Evolutionary conservation across 2,888 invertebrate species (phyloP).

Genomic region (Axea sp.): DNA sequence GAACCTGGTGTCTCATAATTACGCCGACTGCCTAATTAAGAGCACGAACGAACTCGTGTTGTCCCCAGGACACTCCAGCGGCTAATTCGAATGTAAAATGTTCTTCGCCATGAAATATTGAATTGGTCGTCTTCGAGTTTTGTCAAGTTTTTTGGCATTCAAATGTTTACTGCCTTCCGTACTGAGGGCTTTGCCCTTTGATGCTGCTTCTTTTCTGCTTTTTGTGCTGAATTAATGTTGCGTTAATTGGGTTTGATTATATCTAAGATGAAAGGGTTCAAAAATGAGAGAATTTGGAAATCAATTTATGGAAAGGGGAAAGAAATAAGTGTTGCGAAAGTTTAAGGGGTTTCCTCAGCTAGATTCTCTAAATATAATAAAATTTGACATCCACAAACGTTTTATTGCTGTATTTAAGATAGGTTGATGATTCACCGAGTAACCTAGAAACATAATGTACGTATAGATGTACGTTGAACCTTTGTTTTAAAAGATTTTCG

Average conservation of each 20-base stretch:
- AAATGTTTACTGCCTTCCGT: constrained; percentile 40
- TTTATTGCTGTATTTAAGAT: constrained; percentile 44
- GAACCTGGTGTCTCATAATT: constrained; percentile 47
- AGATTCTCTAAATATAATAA: constrained; percentile 5
- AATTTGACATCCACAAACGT: constrained; percentile 26
- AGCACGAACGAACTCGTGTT: constrained; percentile 49
- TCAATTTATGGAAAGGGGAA: no score
- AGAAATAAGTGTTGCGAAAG: no score
- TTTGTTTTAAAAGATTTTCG: no score
- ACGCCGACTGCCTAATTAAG: constrained; percentile 50
- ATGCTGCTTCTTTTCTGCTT: constrained; percentile 12
- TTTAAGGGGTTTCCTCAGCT: no score
- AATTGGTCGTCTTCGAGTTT: constrained; percentile 49
- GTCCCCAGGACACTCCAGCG: constrained; percentile 47
- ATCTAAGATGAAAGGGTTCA: constrained; percentile 14
- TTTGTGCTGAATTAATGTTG: constrained; percentile 34
- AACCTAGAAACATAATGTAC: constrained; percentile 55
- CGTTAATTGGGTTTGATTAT: constrained; percentile 53
- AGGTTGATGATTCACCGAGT: constrained; percentile 42
- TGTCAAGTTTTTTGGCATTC: constrained; percentile 50
- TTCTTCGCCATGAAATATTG: constrained; percentile 51
- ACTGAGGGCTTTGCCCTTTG: constrained; percentile 21
- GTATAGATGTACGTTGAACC: constrained; percentile 34
- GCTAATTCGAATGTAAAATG: constrained; percentile 51
- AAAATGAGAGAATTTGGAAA: background rate